Conservation (phyloP, 2,797 vertebrate species). For the Rhynchonycteris naso region DNA sequence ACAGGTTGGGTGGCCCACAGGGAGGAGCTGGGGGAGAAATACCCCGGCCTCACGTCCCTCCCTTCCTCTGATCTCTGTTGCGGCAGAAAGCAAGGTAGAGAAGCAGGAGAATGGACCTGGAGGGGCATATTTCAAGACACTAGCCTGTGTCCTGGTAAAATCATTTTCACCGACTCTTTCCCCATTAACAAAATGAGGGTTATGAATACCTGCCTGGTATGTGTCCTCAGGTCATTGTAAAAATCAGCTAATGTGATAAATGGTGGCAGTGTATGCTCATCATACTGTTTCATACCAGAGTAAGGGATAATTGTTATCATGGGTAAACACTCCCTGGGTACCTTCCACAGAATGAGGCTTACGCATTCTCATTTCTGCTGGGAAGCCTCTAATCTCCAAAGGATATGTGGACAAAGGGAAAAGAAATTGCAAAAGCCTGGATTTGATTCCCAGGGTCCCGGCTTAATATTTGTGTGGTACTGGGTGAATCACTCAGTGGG, state of each 20-base stretch:
- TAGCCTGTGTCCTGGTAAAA: background rate
- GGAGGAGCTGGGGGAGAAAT: no score
- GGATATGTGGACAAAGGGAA: background rate
- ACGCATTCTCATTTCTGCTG: background rate
- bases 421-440: background rate
- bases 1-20: background rate
- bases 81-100: background rate
- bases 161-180: background rate
- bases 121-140: background rate
- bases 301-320: background rate
- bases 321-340: background rate
- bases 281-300: background rate
- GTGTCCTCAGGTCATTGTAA: background rate
- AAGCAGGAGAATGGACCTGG: background rate
- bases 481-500: background rate
- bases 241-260: background rate
- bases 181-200: background rate
- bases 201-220: background rate
- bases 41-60: background rate
- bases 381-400: background rate
- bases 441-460: background rate
- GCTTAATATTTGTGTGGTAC: background rate
- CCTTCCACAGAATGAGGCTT: background rate
- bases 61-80: background rate
- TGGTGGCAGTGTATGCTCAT: fast-evolving